Evolutionary conservation across 2,888 invertebrate species (phyloP).

Genomic region (Mythimna ferrago): DNA sequence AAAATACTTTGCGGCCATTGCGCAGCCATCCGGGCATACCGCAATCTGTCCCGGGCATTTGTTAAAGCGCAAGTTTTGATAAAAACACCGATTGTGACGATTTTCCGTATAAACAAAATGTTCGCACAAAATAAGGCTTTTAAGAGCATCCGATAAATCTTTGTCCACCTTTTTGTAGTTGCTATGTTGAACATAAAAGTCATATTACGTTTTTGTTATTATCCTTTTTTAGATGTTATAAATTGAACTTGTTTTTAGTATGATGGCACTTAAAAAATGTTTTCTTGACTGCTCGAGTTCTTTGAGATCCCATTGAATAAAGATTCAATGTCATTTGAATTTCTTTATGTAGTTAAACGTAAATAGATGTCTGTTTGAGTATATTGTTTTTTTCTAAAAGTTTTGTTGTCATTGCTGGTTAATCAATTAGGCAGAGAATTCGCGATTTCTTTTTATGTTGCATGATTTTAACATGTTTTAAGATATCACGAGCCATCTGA

Average conservation of each 20-base stretch:
- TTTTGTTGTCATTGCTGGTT: conserved; percentile 13
- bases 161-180: conserved; percentile 60
- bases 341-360: not conserved
- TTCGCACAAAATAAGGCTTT: conserved; percentile 63
- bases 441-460: conserved; percentile 32
- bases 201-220: conserved; percentile 68
- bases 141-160: conserved; percentile 62
- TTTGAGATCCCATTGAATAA: conserved; percentile 29
- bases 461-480: conserved; percentile 44
- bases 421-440: conserved; percentile 46
- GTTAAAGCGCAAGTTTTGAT: conserved; percentile 72
- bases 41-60: conserved; percentile 77
- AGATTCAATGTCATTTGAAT: conserved; percentile 22
- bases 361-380: not conserved
- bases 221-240: conserved; percentile 50
- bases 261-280: conserved; percentile 29
- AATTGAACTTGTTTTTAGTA: conserved; percentile 51
- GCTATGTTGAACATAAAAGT: conserved; percentile 62
- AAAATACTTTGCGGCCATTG: conserved; percentile 81
- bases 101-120: conserved; percentile 64
- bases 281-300: conserved; percentile 14
- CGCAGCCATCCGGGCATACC: conserved; percentile 69
- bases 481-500: conserved; percentile 40
- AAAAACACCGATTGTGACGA: conserved; percentile 70
- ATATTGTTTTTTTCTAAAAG: not conserved